Conservation (phyloP, 2,888 invertebrate species). For the Callyntrura sp. region DNA sequence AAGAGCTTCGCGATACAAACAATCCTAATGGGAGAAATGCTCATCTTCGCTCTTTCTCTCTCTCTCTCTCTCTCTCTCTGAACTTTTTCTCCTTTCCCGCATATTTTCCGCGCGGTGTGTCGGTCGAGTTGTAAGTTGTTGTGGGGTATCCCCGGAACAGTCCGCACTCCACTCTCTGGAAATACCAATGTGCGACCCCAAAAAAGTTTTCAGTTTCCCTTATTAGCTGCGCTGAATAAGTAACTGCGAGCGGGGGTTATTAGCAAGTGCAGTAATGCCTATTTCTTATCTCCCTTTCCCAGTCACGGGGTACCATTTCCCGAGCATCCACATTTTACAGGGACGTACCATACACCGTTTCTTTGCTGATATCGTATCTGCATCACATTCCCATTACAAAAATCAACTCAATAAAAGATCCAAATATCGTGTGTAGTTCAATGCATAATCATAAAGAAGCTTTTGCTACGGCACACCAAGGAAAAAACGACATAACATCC, state of each 20-base stretch:
- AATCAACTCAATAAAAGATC: slow-evolving; percentile 45
- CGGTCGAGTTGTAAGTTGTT: too few species aligned
- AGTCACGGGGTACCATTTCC: neutral
- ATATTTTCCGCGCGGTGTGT: too few species aligned
- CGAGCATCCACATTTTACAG: too few species aligned
- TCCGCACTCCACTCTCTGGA: neutral
- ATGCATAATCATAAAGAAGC: too few species aligned
- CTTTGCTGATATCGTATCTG: slow-evolving; percentile 22
- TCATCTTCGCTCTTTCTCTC: neutral
- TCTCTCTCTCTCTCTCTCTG: neutral
- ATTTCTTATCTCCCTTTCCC: slow-evolving; percentile 37
- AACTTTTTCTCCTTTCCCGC: too few species aligned
- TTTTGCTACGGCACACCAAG: too few species aligned
- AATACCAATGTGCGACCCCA: slow-evolving; percentile 18
- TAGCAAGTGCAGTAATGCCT: slow-evolving; percentile 38
- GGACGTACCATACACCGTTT: too few species aligned
- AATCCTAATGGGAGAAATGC: slow-evolving; percentile 29
- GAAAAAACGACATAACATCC: too few species aligned
- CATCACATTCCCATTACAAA: slow-evolving; percentile 42
- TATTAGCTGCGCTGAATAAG: slow-evolving; percentile 36
- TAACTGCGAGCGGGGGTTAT: slow-evolving; percentile 25
- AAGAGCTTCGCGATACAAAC: slow-evolving; percentile 23
- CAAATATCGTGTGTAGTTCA: slow-evolving; percentile 11
- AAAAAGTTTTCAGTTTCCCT: slow-evolving; percentile 29
- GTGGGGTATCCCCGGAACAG: too few species aligned